Percentiles rank a stretch among this genome's conserved stretches.
Conservation (phyloP, 2,113 vertebrate genomes). For the Rhynchopsitta pachyrhyncha region DNA sequence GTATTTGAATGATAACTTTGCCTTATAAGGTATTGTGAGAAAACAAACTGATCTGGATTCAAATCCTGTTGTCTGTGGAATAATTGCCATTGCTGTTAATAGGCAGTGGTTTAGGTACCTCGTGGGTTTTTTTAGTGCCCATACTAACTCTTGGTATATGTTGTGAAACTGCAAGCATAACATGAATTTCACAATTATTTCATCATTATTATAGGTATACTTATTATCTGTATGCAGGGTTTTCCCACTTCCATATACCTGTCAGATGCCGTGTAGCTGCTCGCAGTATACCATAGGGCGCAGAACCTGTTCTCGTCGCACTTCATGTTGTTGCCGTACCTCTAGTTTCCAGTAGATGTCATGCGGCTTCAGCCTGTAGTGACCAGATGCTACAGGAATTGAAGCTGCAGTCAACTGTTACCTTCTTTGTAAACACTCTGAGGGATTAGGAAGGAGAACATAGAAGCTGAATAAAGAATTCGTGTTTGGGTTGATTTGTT, state of each 20-base stretch:
- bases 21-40: not conserved
- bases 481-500: not conserved
- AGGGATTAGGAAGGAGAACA: not conserved
- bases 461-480: not conserved
- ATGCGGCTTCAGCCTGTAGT: not conserved
- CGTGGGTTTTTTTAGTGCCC: not conserved
- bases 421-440: not conserved
- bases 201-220: not conserved
- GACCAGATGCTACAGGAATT: not conserved
- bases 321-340: not conserved
- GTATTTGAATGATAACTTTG: not conserved
- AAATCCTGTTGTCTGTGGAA: not conserved
- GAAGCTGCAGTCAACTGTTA: rapidly evolving
- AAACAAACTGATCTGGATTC: not conserved
- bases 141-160: not conserved
- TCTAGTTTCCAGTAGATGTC: not conserved
- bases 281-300: rapidly evolving
- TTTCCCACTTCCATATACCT: not conserved
- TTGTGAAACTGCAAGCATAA: not conserved
- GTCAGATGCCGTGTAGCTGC: not conserved
- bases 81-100: not conserved
- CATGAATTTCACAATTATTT: not conserved
- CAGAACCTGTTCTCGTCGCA: not conserved
- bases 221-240: not conserved
- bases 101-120: not conserved